Base-by-base conservation (phyloP, 1,140 invertebrate genomes). In the Dendrolimus kikuchii region DNA sequence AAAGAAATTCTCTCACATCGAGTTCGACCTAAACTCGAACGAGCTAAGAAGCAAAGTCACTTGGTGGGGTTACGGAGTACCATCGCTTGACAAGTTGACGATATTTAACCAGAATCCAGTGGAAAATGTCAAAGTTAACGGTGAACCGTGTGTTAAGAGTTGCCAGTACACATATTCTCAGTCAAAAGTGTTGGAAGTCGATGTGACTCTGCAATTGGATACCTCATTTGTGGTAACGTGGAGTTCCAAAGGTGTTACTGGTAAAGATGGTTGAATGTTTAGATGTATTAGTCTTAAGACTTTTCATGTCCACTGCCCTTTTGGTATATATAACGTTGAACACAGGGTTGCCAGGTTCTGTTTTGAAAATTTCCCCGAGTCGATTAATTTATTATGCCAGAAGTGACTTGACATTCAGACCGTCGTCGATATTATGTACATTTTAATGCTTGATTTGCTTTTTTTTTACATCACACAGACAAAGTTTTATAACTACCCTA, bases 1-100 rank as follows among this genome's bases (percentile, higher is more conserved):
- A 51, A 86, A 88, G 49, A 85, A 89, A 62, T 93, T 91, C 78
- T 87, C 87, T 40, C 84, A 91, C 62, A 81, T 92, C 10, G 73
- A 86, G 7, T 93, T 93, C 66, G 59, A 60, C 0, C 71, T 89
- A 7, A 68, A 84, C 37, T 72, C 89, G 40, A 85, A 88, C 38
- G 81, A 73, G 38, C 55, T 93, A 2, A 66, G 63, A 2, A 90
- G 84, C 52, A 54, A 53, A n/a, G 80, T 86, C 23, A 55, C 79
- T 5, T 88, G 88, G 78, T 89, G 88, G 86, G 88, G 88, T 0
- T 84, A 81, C 51, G 88, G 89, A 0, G 82, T 85, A 0, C 88
- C 89, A 0, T 79, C 87, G 0, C 48, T 88, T 5, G 68, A 80
- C 51, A 68, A 68, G 9, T 70, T 88, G 50, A 66, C 62, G 0